Conservation (phyloP, 2,888 invertebrate species). For the Drosophila vallismaia region DNA sequence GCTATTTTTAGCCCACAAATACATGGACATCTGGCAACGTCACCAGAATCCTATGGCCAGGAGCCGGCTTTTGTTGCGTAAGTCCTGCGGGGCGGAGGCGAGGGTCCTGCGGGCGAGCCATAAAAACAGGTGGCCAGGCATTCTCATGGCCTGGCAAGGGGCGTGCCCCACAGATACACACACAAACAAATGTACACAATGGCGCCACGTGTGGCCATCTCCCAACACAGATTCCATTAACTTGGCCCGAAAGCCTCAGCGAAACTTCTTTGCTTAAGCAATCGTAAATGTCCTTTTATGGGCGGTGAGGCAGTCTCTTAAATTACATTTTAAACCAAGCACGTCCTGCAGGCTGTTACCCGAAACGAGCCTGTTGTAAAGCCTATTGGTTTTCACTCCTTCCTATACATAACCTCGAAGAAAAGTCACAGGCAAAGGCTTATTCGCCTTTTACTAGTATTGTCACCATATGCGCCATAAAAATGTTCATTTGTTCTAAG, state of each 20-base stretch:
- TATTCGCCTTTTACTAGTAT: neutral
- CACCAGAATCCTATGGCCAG: conserved; percentile 22
- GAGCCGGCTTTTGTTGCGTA: conserved; percentile 48
- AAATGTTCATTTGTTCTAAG: neutral
- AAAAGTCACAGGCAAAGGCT: neutral
- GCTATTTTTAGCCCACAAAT: conserved; percentile 29
- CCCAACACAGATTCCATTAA: neutral
- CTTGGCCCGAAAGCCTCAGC: neutral
- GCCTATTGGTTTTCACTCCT: neutral
- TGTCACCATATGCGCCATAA: neutral
- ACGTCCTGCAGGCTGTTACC: neutral
- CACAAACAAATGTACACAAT: neutral
- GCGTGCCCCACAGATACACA: conserved; percentile 39
- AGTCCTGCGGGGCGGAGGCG: conserved; percentile 12
- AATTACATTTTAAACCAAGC: conserved; percentile 1
- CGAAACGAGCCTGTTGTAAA: neutral
- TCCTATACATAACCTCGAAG: neutral
- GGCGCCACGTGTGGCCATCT: conserved; percentile 36
- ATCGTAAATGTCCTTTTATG: neutral
- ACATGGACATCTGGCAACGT: conserved; percentile 33
- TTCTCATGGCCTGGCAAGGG: conserved; percentile 19
- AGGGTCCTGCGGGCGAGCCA: conserved; percentile 19
- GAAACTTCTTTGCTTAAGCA: neutral
- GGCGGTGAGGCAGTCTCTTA: neutral
- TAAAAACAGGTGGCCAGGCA: conserved; percentile 51